These are phyloP conservation scores for Gnathonemus echidnorhynchus DNA, from an alignment of 2,113 vertebrate species.

Conservation along the genomic window DNA sequence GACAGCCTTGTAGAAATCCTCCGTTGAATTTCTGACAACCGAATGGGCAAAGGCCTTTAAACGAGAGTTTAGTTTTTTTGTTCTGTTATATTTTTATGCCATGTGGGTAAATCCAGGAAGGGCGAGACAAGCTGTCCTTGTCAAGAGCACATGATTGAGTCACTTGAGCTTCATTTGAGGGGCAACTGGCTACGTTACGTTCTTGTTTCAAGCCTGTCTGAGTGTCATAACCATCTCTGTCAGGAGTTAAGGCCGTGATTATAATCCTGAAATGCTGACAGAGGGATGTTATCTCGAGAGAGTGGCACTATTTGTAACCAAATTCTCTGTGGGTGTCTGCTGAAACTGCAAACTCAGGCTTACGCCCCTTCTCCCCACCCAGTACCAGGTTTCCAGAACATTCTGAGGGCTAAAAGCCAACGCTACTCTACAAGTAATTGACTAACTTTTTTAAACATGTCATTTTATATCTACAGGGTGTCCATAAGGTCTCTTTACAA, in stretches of 20 bases:
- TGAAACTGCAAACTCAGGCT: not conserved
- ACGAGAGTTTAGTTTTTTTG: not conserved
- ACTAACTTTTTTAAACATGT: not conserved
- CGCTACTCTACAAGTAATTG: not conserved
- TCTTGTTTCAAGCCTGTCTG: not conserved
- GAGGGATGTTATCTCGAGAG: not conserved
- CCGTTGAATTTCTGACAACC: not conserved
- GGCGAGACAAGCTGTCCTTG: not conserved
- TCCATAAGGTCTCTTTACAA: too few species aligned
- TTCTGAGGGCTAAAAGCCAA: not conserved
- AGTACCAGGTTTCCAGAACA: not conserved
- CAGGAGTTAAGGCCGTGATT: not conserved
- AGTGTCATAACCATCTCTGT: not conserved
- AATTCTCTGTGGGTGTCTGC: not conserved
- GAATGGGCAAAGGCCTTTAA: not conserved
- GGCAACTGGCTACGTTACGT: not conserved
- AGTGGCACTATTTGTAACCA: not conserved
- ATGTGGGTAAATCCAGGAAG: not conserved
- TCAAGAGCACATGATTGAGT: not conserved
- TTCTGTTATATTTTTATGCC: not conserved
- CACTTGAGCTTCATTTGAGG: not conserved
- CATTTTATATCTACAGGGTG: not conserved
- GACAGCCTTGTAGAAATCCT: not conserved
- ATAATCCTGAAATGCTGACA: not conserved
- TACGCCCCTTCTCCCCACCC: not conserved